phyloP scores from a whole-genome alignment of 2,888 invertebrate species.

The Protonemura montana region DNA sequence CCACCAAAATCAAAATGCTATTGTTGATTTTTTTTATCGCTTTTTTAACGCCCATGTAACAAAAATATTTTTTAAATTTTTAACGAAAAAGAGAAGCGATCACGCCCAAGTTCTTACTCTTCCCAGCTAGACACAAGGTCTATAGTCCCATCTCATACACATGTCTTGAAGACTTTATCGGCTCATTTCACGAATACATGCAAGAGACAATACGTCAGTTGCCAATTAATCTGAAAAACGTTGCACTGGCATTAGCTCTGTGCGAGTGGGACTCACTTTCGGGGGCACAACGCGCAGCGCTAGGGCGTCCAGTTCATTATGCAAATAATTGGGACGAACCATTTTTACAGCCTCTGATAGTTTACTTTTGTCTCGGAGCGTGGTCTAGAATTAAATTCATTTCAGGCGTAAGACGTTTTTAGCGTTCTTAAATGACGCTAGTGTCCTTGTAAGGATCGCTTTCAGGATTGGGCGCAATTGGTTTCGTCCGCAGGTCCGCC shows the following conservation, averaged over 20 bases:
- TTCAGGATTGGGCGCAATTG: not conserved
- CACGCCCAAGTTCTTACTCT: too few species aligned
- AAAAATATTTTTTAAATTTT: too few species aligned
- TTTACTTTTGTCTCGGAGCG: not conserved
- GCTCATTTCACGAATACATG: too few species aligned
- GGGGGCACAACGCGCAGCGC: not conserved
- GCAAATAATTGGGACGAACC: conserved; percentile 7
- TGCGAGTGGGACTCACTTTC: not conserved
- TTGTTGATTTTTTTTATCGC: too few species aligned
- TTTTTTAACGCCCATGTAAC: too few species aligned
- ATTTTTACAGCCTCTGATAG: not conserved
- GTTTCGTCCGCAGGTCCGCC: not conserved
- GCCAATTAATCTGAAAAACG: not conserved
- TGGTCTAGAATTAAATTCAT: not conserved
- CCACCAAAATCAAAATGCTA: too few species aligned
- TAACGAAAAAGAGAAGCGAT: too few species aligned
- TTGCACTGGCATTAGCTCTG: not conserved
- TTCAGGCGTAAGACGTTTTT: not conserved
- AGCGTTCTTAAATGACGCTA: not conserved
- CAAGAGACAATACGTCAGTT: not conserved
- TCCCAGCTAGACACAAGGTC: too few species aligned
- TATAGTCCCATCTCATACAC: too few species aligned
- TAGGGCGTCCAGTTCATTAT: not conserved
- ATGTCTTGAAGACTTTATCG: too few species aligned
- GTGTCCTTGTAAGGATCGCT: not conserved